A percentile compares a stretch with the other conserved stretches of the same genome.
Conservation (phyloP, 2,888 invertebrate genomes). For the Tortrix viridana region DNA sequence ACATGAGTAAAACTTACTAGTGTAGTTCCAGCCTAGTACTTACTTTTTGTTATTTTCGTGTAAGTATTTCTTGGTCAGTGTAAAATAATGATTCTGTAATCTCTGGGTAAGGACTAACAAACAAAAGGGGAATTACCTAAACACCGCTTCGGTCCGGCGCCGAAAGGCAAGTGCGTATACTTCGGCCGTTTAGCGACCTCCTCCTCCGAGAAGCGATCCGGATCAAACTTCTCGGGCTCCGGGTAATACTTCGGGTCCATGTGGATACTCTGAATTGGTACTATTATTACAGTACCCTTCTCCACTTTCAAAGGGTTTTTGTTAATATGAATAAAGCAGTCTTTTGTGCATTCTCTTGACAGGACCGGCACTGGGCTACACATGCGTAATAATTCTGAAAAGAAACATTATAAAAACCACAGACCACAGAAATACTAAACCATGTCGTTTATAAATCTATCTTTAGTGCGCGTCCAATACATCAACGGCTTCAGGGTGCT, state of each 20-base stretch:
- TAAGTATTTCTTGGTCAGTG: too few species aligned
- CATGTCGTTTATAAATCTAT: too few species aligned
- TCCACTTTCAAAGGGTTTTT: constrained; percentile 30
- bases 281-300: constrained; percentile 21
- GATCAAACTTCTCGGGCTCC: constrained; percentile 29
- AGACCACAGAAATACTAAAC: too few species aligned
- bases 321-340: constrained; percentile 8
- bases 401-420: neutral
- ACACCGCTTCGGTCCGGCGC: constrained; percentile 21
- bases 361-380: constrained; percentile 24
- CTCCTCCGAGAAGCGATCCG: constrained; percentile 25
- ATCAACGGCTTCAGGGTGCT: too few species aligned
- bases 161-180: constrained; percentile 20
- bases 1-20: too few species aligned
- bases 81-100: too few species aligned
- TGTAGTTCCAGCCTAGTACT: too few species aligned
- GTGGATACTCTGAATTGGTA: constrained; percentile 19
- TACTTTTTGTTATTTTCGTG: too few species aligned
- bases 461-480: too few species aligned
- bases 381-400: constrained; percentile 32
- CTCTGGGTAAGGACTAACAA: too few species aligned
- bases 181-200: constrained; percentile 22
- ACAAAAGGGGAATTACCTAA: constrained; percentile 2
- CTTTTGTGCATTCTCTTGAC: constrained; percentile 26
- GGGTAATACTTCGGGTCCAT: constrained; percentile 29